These are phyloP conservation scores for Paraplagusia blochii DNA, from an alignment of 2,113 vertebrate species.

Conservation along the genomic window DNA sequence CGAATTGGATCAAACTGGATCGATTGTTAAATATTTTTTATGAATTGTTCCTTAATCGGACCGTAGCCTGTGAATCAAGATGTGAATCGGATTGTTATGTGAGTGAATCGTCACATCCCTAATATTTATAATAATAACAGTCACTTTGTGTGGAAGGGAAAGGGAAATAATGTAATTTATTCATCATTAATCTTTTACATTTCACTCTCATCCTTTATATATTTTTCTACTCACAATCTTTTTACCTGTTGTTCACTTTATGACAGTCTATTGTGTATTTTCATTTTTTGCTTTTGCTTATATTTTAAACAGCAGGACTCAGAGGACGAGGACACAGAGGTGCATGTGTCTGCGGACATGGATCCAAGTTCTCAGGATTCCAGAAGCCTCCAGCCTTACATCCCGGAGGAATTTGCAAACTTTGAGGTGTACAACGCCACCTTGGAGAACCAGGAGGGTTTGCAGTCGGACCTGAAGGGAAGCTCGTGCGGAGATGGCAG, in stretches of 20 bases:
- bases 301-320: constrained; percentile 82
- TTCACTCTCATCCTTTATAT: constrained; percentile 22
- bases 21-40: no score
- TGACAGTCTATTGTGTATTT: constrained; percentile 2
- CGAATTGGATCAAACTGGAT: no score
- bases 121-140: no score
- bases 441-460: constrained; percentile 83
- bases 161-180: neutral
- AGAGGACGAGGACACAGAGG: constrained; percentile 84
- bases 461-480: constrained; percentile 73
- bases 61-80: no score
- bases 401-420: constrained; percentile 95
- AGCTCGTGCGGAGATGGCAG: constrained; percentile 70
- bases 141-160: no score
- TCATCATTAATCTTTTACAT: constrained; percentile 5
- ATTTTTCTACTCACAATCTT: constrained; percentile 15
- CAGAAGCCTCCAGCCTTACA: constrained; percentile 77
- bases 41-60: no score
- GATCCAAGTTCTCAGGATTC: constrained; percentile 66
- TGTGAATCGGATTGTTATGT: no score
- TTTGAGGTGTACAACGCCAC: constrained; percentile 96
- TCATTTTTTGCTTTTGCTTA: constrained; percentile 29
- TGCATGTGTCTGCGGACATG: constrained; percentile 63
- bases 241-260: neutral
- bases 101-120: no score